Conservation (phyloP, 1,140 invertebrate genomes). For the Trichogramma pretiosum region DNA sequence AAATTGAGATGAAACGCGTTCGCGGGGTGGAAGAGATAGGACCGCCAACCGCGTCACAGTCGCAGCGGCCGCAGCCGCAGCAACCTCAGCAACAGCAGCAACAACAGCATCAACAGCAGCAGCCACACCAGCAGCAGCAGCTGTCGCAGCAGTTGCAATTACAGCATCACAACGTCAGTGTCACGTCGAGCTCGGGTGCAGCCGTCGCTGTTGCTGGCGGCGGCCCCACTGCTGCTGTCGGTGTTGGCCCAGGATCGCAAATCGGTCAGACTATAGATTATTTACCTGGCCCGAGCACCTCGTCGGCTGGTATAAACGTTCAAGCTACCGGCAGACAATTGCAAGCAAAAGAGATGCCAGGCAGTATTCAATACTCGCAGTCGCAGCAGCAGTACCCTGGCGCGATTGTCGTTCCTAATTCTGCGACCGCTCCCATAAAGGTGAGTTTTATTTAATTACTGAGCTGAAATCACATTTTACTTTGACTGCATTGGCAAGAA, state of each 20-base stretch:
- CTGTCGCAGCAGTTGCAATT: constrained; percentile 30
- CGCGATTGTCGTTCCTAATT: constrained; percentile 42
- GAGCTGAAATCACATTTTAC: too few species aligned
- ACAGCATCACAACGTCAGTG: too few species aligned
- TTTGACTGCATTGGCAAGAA: too few species aligned
- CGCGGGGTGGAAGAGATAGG: constrained; percentile 51
- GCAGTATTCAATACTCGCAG: constrained; percentile 42
- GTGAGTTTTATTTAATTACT: constrained; percentile 25
- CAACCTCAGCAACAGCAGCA: constrained; percentile 24
- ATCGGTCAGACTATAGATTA: background rate
- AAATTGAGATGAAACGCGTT: constrained; percentile 58
- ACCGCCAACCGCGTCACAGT: too few species aligned
- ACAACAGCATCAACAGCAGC: constrained; percentile 21
- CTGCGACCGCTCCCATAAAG: constrained; percentile 38
- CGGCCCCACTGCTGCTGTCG: constrained; percentile 24
- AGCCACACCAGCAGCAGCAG: constrained; percentile 23
- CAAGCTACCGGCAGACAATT: constrained; percentile 37
- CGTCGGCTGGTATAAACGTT: constrained; percentile 38
- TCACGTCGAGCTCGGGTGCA: constrained; percentile 29
- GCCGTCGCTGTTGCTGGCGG: constrained; percentile 32
- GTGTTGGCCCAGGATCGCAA: constrained; percentile 20
- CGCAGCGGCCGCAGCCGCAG: constrained; percentile 45
- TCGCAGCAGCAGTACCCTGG: constrained; percentile 42
- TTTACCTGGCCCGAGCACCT: constrained; percentile 30
- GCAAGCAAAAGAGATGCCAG: constrained; percentile 43